phyloP scores from a whole-genome alignment of 2,888 invertebrate species.

The Idaea aversata region DNA sequence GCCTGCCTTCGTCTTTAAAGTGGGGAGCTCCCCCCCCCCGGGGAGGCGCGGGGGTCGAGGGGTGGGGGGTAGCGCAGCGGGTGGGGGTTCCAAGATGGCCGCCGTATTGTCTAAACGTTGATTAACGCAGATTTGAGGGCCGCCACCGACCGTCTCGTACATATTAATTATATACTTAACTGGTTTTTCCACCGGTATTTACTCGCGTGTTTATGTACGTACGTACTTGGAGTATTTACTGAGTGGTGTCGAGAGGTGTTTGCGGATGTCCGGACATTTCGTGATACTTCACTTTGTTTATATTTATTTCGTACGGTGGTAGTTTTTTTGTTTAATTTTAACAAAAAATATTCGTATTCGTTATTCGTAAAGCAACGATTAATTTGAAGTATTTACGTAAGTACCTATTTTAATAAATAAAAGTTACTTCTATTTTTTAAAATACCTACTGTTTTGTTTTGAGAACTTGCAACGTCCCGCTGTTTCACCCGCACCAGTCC shows the following conservation, averaged over 20 bases:
- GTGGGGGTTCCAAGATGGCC: constrained; percentile 64
- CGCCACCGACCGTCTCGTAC: constrained; percentile 49
- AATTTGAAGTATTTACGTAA: too few species aligned
- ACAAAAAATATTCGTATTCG: too few species aligned
- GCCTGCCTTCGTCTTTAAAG: not conserved
- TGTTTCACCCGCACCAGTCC: too few species aligned
- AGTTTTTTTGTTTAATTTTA: too few species aligned
- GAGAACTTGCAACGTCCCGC: too few species aligned
- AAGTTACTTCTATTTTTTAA: too few species aligned
- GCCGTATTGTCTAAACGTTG: constrained; percentile 74
- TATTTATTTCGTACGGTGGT: too few species aligned
- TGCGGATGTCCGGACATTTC: not conserved
- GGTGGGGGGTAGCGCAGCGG: constrained; percentile 27
- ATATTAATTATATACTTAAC: constrained; percentile 77
- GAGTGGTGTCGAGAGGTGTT: constrained; percentile 25
- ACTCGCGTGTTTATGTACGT: constrained; percentile 12
- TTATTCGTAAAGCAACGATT: too few species aligned
- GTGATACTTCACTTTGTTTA: not conserved
- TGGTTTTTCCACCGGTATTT: constrained; percentile 26
- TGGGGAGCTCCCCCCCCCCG: constrained; percentile 34
- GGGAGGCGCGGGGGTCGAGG: constrained; percentile 29
- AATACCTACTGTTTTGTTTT: too few species aligned
- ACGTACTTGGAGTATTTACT: constrained; percentile 8
- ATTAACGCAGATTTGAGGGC: constrained; percentile 72
- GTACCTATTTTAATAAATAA: too few species aligned